A percentile compares a stretch with the other conserved stretches of the same genome.
Conservation (phyloP, 2,888 invertebrate species). For the Pyrrhia umbra region DNA sequence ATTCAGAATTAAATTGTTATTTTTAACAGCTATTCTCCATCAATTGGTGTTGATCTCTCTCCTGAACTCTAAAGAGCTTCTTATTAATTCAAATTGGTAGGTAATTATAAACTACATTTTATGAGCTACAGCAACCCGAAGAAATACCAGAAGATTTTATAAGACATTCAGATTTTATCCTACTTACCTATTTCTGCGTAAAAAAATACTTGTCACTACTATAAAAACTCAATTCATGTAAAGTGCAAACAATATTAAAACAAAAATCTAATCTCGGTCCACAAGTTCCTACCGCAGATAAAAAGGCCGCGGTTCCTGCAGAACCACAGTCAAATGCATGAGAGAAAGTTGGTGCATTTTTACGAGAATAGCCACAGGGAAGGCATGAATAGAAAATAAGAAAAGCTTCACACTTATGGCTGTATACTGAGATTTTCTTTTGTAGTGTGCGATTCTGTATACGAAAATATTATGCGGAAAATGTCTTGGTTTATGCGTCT, state of each 20-base stretch:
- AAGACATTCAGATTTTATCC: too few relatives aligned
- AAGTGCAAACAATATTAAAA: conserved; percentile 3
- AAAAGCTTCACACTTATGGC: conserved; percentile 16
- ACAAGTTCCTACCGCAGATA: neutral
- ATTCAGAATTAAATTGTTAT: too few relatives aligned
- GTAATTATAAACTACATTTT: too few relatives aligned
- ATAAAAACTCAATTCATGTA: neutral
- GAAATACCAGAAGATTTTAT: too few relatives aligned
- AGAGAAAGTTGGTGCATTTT: conserved; percentile 40
- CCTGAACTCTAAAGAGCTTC: too few relatives aligned
- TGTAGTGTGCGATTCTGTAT: conserved; percentile 7
- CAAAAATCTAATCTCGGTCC: conserved; percentile 37
- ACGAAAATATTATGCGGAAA: neutral
- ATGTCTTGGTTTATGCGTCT: neutral
- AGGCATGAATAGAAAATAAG: conserved; percentile 45
- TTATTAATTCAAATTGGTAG: too few relatives aligned
- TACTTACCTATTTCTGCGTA: neutral
- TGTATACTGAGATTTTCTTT: conserved; percentile 32
- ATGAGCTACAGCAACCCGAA: too few relatives aligned
- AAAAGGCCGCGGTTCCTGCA: conserved; percentile 10
- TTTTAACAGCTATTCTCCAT: too few relatives aligned
- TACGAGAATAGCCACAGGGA: conserved; percentile 23
- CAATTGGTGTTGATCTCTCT: too few relatives aligned
- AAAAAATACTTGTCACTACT: neutral
- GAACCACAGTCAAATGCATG: conserved; percentile 31